These are phyloP conservation scores for Aldabrachelys gigantea DNA, from an alignment of 2,113 vertebrate species.

Conservation along the genomic window DNA sequence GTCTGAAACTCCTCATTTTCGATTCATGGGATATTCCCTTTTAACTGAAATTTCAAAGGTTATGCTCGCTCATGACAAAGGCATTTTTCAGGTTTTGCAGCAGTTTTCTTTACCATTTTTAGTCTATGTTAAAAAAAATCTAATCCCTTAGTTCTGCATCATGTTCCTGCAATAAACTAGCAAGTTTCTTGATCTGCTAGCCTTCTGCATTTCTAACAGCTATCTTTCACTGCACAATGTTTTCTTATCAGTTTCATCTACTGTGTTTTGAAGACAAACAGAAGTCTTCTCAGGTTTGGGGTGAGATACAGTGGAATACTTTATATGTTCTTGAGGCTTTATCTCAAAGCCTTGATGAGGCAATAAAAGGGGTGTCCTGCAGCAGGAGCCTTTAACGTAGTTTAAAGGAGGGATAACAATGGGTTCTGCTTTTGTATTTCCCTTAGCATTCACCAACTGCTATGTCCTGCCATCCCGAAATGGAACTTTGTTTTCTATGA, in stretches of 20 bases:
- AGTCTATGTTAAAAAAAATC: constrained; percentile 12
- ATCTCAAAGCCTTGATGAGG: constrained; percentile 11
- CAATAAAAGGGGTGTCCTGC: constrained; percentile 19
- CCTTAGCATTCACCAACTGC: not conserved
- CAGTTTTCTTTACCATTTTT: constrained; percentile 46
- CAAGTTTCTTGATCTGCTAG: constrained; percentile 54
- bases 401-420: not conserved
- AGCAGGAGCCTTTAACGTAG: constrained; percentile 1
- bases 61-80: constrained; percentile 55
- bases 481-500: constrained; percentile 30
- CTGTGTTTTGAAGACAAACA: not conserved
- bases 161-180: constrained; percentile 33
- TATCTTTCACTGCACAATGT: constrained; percentile 43
- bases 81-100: constrained; percentile 29
- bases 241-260: constrained; percentile 34
- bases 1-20: constrained; percentile 64
- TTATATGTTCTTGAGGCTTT: constrained; percentile 21
- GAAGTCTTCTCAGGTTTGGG: constrained; percentile 29
- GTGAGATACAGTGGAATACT: constrained; percentile 38
- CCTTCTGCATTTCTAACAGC: constrained; percentile 52
- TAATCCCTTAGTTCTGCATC: constrained; percentile 19
- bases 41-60: constrained; percentile 69
- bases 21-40: constrained; percentile 62
- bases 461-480: constrained; percentile 17
- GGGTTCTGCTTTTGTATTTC: not conserved